Conservation (phyloP, 2,797 vertebrate genomes). For the Apogon hyalosoma region DNA sequence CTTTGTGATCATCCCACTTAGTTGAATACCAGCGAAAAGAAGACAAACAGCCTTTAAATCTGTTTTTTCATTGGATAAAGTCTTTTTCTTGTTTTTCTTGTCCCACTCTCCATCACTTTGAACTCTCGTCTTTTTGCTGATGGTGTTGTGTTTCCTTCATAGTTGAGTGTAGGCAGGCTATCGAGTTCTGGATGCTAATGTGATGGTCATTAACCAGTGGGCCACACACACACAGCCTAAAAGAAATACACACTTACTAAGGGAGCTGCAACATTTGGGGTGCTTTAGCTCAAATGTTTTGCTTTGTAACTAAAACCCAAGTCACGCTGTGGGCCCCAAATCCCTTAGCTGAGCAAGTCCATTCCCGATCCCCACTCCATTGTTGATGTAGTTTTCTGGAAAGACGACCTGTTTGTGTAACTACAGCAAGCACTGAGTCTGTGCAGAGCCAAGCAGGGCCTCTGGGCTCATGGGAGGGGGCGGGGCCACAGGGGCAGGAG, state of each 20-base stretch:
- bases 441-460: conserved; percentile 65
- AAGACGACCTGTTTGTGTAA: conserved; percentile 80
- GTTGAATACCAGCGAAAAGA: conserved; percentile 19
- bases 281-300: conserved; percentile 70
- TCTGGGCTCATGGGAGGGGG: conserved; percentile 40
- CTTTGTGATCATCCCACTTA: conserved; percentile 16
- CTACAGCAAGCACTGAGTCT: conserved; percentile 66
- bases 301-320: conserved; percentile 80
- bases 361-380: conserved; percentile 58
- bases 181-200: conserved; percentile 70
- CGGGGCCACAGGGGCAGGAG: conserved; percentile 2
- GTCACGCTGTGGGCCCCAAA: conserved; percentile 72
- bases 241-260: conserved; percentile 37
- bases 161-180: conserved; percentile 46
- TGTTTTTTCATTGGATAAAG: conserved; percentile 31
- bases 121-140: conserved; percentile 44
- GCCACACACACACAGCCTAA: conserved; percentile 62
- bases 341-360: conserved; percentile 62
- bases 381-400: conserved; percentile 78
- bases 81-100: conserved; percentile 56
- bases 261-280: conserved; percentile 53
- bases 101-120: conserved; percentile 44
- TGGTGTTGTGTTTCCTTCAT: conserved; percentile 50
- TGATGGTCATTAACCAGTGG: conserved; percentile 64
- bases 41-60: conserved; percentile 38